Conservation (phyloP, 1,140 invertebrate species). For the Anoplolepis gracilipes region DNA sequence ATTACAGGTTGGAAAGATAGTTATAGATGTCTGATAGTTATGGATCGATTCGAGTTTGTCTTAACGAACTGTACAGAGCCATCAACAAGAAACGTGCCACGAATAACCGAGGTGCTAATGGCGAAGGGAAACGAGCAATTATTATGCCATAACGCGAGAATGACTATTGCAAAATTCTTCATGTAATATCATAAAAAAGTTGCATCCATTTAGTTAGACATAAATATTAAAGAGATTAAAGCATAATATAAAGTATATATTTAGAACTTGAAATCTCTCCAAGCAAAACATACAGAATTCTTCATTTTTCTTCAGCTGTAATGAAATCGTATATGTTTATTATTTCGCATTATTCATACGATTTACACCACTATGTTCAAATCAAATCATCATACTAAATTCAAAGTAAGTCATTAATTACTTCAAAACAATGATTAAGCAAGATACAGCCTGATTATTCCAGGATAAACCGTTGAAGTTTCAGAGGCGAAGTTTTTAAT, state of each 20-base stretch:
- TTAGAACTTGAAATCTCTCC: background rate
- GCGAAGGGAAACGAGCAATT: background rate
- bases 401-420: background rate
- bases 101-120: constrained; percentile 12
- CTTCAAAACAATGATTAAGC: background rate
- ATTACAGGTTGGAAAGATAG: constrained; percentile 21
- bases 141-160: background rate
- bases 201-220: background rate
- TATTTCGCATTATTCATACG: background rate
- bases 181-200: constrained; percentile 3
- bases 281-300: background rate
- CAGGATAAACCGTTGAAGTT: background rate
- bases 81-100: constrained; percentile 13
- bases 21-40: background rate
- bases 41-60: background rate
- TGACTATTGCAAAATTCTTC: background rate
- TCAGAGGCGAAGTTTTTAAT: background rate
- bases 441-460: background rate
- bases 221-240: background rate
- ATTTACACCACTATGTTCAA: background rate
- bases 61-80: constrained; percentile 14
- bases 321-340: background rate
- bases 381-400: background rate
- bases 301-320: background rate
- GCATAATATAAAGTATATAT: background rate